phyloP scores from a whole-genome alignment of 1,140 invertebrate genomes.

The Gyrodactylus salaris region DNA sequence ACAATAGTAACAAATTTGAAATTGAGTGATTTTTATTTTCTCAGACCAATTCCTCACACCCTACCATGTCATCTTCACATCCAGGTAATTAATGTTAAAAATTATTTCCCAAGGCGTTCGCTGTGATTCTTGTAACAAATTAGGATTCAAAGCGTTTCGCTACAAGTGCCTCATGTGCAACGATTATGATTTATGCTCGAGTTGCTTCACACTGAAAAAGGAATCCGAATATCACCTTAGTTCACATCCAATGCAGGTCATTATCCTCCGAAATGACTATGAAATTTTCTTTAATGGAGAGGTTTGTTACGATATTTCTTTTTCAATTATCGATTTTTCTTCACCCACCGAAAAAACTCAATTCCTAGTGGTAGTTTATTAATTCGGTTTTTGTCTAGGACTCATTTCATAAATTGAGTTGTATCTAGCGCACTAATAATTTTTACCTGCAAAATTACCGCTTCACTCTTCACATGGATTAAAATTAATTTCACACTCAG shows the following conservation, averaged over 20 bases:
- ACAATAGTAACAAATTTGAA: too few species aligned
- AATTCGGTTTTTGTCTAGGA: too few species aligned
- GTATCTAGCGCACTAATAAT: too few species aligned
- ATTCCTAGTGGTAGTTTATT: too few species aligned
- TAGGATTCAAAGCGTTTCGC: conserved; percentile 70
- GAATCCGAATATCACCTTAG: conserved; percentile 59
- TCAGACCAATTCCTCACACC: not conserved
- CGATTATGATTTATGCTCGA: conserved; percentile 85
- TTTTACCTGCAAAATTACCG: too few species aligned
- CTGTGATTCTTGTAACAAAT: conserved; percentile 93
- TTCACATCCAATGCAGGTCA: conserved; percentile 91
- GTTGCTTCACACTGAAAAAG: conserved; percentile 65
- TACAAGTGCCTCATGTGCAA: conserved; percentile 95
- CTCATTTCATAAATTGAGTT: too few species aligned
- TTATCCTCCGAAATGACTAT: conserved; percentile 72
- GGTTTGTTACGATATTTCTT: not conserved
- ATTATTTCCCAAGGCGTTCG: conserved; percentile 33
- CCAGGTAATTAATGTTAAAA: conserved; percentile 9
- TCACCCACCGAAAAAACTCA: too few species aligned
- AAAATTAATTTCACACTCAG: too few species aligned
- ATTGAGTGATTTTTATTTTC: too few species aligned
- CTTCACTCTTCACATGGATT: too few species aligned
- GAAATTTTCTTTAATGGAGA: conserved; percentile 15
- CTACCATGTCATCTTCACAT: not conserved
- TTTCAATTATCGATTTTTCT: too few species aligned